Evolutionary conservation across 2,113 vertebrate species (phyloP), one percentile per base, ranked within the genome.

Genomic region (Chlamydotis undulata): DNA sequence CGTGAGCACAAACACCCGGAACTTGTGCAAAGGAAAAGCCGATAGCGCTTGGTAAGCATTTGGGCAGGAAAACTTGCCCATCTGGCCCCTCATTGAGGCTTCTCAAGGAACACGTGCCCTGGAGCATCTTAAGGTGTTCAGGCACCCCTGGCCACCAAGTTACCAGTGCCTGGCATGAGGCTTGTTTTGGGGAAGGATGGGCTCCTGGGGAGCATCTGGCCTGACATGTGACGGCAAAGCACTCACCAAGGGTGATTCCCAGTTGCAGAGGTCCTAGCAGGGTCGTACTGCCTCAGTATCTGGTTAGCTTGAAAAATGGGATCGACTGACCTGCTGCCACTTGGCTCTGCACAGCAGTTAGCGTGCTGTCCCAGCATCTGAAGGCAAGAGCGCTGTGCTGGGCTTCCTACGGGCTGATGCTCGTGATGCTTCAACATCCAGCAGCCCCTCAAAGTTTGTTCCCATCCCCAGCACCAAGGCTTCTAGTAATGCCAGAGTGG

Each of bases 11-110:
- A 96, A 94, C 80, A 35, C 60, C 63, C 19, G 11, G 86, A 95
- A 87, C 65, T 53, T 19, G 8, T 82, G 92, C 73, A 78, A 65
- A 75, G 88, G 89, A 93, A 93, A 95, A 96, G 79, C 56, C 6
- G 0, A 53, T 80, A 64, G 9, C 19, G 6, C 33, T 75, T 60
- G 76, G 90, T 73, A 90, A 76, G 64, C 6, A 3, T 35, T 26
- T n/a, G 67, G 92, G 53, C 63, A 13, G 52, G 35, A 56, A 73
- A 75, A 86, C 52, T 68, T 77, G 85, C 89, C 83, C 4, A 0
- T 23, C 56, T 23, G 65, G 26, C 45, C 56, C 43, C 70, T 90
- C 16, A 2, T 19, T 12, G 47, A 65, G 64, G 25, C 39, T 94
- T 61, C 69, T 50, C 31, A 47, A 70, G 57, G 74, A 95, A 73